Conservation (phyloP, 2,797 vertebrate genomes). For the Mionectes olivaceus region DNA sequence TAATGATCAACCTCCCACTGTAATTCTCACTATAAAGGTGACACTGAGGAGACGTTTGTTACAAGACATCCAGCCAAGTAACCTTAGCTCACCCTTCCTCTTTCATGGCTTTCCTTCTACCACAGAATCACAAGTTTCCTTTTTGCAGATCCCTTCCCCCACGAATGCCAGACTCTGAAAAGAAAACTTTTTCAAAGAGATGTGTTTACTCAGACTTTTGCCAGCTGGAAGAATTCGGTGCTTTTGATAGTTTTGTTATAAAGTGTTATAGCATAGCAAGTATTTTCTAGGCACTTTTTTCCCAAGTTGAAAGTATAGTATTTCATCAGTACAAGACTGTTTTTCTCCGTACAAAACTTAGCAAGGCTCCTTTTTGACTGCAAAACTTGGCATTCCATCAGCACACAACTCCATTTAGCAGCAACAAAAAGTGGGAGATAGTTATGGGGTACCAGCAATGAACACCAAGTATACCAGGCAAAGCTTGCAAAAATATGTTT, state of each 20-base stretch:
- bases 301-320: neutral
- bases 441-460: neutral
- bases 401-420: neutral
- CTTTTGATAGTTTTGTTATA: conserved; percentile 16
- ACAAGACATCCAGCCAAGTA: neutral
- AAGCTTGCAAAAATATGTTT: neutral
- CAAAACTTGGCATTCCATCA: conserved; percentile 29
- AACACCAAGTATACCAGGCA: neutral
- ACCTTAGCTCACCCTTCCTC: conserved; percentile 41
- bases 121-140: conserved; percentile 21
- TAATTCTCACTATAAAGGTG: neutral
- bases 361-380: conserved; percentile 31
- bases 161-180: neutral
- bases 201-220: conserved; percentile 42
- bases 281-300: conserved; percentile 4
- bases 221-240: neutral
- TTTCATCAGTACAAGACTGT: neutral
- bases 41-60: neutral
- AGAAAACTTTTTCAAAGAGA: conserved; percentile 40
- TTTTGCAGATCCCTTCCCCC: conserved; percentile 30
- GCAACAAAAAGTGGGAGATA: neutral
- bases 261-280: neutral
- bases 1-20: neutral
- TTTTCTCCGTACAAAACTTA: conserved; percentile 7
- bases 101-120: neutral